A percentile compares a stretch with the other conserved stretches of the same genome.
Conservation (phyloP, 35 echinoderm and acorn worm species). For the Amphiura filiformis region DNA sequence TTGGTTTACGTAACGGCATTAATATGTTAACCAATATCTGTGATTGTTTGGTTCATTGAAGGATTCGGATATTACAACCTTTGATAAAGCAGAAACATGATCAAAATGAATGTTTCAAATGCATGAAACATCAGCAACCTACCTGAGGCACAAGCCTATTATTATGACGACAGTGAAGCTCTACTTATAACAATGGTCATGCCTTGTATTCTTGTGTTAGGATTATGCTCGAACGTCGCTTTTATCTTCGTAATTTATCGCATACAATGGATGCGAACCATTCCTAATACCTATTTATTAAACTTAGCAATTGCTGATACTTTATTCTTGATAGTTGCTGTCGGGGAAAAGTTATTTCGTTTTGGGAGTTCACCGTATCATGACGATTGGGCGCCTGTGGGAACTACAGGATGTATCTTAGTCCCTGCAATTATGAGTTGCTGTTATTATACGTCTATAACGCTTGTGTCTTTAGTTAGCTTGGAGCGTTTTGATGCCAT, state of each 20-base stretch:
- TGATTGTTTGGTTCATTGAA: too few relatives aligned
- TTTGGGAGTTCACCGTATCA: slow-evolving; percentile 44
- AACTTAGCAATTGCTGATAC: slow-evolving; percentile 63
- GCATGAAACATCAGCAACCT: neutral
- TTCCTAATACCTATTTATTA: slow-evolving; percentile 61
- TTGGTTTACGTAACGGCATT: too few relatives aligned
- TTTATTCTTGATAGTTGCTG: slow-evolving; percentile 40
- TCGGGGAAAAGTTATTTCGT: slow-evolving; percentile 57
- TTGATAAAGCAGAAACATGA: too few relatives aligned
- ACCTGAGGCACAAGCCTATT: neutral
- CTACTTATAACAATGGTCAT: slow-evolving; percentile 43
- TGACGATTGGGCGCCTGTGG: slow-evolving; percentile 32
- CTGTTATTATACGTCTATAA: slow-evolving; percentile 55
- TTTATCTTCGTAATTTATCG: slow-evolving; percentile 54
- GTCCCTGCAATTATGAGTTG: slow-evolving; percentile 18
- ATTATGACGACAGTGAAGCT: slow-evolving; percentile 28
- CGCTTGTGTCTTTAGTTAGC: slow-evolving; percentile 53
- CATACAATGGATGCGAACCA: slow-evolving; percentile 72
- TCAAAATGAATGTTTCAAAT: neutral
- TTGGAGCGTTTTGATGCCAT: slow-evolving; percentile 73
- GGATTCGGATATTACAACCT: too few relatives aligned
- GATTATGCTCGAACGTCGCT: slow-evolving; percentile 41
- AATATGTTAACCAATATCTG: too few relatives aligned
- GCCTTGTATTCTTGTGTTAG: slow-evolving; percentile 62
- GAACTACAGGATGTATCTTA: slow-evolving; percentile 33